Base-by-base conservation (phyloP, 1,140 invertebrate genomes). In the Orussus abietinus region DNA sequence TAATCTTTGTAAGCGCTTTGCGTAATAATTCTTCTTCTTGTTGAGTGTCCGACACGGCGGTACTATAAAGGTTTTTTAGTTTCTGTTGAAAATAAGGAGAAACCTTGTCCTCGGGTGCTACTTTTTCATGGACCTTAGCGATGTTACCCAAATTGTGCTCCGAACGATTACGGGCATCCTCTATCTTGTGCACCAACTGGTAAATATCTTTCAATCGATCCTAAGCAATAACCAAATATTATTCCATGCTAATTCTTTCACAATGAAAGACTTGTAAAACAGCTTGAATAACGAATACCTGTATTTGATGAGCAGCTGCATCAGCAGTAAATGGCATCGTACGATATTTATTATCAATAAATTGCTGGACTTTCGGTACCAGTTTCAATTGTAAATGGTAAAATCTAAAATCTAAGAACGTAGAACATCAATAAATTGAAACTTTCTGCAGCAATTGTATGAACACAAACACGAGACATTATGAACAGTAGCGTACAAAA, bases 11-110 rank as follows among this genome's bases (percentile, higher is more conserved):
- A 14, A 97, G 62, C 1, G 90, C 88, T 55, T 84, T 82, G 17
- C 91, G 71, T 10, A 96, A 74, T 1, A 90, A 70, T 42, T 90
- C 85, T 56, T 93, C 89, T 68, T 96, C 93, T 51, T 84, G 80
- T 47, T 87, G 81, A 2, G 90, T 84, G 65, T 95, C 92, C 15
- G 77, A 64, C 30, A 92, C 72, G 1, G 88, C 88, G 17, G 82
- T 79, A 60, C 84, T 88, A 52, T 92, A 90, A n/a, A 92, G 66
- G 32, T 75, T 80, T 70, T 87, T 90, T 17, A 94, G 64, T 67
- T 92, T 90, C 57, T 83, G 79, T 67, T 86, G 77, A 54, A 79
- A 77, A 58, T 80, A 78, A 12, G 77, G 72, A 5, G 77, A 75
- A 0, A 78, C 61, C 72, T 82, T 84, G 46, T 86, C 82, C 55